Evolutionary conservation across 2,888 invertebrate species (phyloP).

Genomic region (Ecliptopera silaceata): DNA sequence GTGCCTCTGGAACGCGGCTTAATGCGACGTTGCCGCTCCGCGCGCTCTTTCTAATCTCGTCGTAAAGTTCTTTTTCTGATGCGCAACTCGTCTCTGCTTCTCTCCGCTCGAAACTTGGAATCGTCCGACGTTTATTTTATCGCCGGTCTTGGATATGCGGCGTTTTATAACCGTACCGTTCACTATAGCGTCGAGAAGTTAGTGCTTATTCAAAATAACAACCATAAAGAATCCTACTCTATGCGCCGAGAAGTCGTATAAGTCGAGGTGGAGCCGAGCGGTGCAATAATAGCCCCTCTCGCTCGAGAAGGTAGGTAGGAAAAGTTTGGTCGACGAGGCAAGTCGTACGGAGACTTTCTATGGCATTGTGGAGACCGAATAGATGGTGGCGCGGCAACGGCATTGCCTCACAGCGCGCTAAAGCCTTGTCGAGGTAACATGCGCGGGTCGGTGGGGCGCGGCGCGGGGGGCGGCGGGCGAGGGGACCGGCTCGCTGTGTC

Average conservation of each 20-base stretch:
- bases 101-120: conserved; percentile 79
- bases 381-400: conserved; percentile 77
- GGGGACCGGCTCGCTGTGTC: conserved; percentile 43
- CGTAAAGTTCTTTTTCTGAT: conserved; percentile 84
- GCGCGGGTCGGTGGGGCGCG: conserved; percentile 49
- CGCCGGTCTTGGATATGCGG: conserved; percentile 71
- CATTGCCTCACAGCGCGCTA: conserved; percentile 77
- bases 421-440: conserved; percentile 67
- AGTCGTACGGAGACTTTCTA: conserved; percentile 79
- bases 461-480: conserved; percentile 40
- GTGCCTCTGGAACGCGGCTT: conserved; percentile 76
- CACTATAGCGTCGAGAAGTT: conserved; percentile 57
- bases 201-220: conserved; percentile 73
- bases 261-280: conserved; percentile 47
- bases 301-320: conserved; percentile 75
- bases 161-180: conserved; percentile 74
- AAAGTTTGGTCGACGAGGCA: conserved; percentile 77
- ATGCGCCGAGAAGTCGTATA: conserved; percentile 49
- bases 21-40: conserved; percentile 78
- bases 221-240: conserved; percentile 63
- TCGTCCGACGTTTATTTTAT: conserved; percentile 81
- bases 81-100: conserved; percentile 79
- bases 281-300: conserved; percentile 63
- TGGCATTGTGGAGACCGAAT: conserved; percentile 80
- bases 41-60: conserved; percentile 82